These are phyloP conservation scores for Chiloscyllium punctatum DNA, from an alignment of 2,797 vertebrate genomes.

Conservation along the genomic window DNA sequence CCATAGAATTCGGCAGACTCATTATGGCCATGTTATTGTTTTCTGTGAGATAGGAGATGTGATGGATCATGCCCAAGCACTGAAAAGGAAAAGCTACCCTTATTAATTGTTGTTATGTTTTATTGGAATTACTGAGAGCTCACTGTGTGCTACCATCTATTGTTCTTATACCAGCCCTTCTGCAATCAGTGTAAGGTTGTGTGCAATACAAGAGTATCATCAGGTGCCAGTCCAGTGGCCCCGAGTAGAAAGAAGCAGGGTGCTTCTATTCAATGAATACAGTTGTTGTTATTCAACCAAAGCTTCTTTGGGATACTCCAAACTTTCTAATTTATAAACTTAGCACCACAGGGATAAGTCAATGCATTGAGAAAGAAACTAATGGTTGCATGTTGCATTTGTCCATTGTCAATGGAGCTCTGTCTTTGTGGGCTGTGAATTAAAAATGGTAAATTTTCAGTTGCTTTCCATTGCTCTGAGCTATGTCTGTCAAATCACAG, in stretches of 20 bases:
- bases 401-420: not conserved
- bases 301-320: not conserved
- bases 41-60: not conserved
- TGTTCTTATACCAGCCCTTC: not conserved
- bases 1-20: not conserved
- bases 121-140: not conserved
- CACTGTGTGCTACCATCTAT: not conserved
- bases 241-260: not conserved
- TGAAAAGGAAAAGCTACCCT: not conserved
- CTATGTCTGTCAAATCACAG: not conserved
- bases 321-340: not conserved
- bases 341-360: not conserved
- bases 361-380: not conserved
- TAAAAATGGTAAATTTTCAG: not conserved
- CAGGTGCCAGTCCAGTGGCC: too few relatives aligned
- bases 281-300: not conserved
- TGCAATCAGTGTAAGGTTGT: not conserved
- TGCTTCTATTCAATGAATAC: not conserved
- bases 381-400: not conserved
- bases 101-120: too few relatives aligned
- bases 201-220: not conserved
- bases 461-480: not conserved
- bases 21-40: not conserved
- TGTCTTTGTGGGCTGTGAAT: not conserved
- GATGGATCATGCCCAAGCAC: not conserved